Evolutionary conservation across 2,888 invertebrate species (phyloP), one percentile per base, ranked within the genome.

Genomic region (Drosophila austrosaltans): DNA sequence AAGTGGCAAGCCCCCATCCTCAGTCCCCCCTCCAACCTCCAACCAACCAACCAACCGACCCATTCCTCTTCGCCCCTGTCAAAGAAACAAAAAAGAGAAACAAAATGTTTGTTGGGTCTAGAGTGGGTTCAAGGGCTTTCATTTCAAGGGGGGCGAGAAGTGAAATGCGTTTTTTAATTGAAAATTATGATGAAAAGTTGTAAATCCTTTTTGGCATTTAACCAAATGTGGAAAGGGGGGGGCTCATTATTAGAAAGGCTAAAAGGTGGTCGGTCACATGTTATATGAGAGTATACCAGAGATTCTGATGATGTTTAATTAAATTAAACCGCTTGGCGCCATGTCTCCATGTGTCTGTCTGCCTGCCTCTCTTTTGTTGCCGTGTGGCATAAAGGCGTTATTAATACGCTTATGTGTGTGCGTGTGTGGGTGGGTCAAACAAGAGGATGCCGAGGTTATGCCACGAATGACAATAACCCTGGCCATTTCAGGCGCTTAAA

Each of bases 181-280:
- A 85, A 87, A 89, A 89, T 85, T 81, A 85, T 89, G 79, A 87
- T 81, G 84, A 78, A 89, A 89, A 85, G 87, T 85, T 89, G 82
- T 84, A 84, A 85, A 77, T 89, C 85, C 87, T 78, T 59, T 58
- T 58, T 22, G 48, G 66, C 69, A 85, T 84, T 84, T 48, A 48
- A 48, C 48, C 48, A 64, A 79, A 68, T 36, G 30, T 3, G 20
- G 20, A 39, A 30, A 39, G 40, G 40, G 4, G 36, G n/a, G 68
- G 71, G 67, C 63, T 70, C 67, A 80, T 72, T 84, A 87, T 84
- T 84, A 85, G 72, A 81, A 78, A 72, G 81, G 76, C 78, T 67
- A 82, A 87, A 76, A 80, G 88, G 86, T 86, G 78, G 81, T 72
- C 87, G 78, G 81, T 72, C 87, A 76, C 77, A 81, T 81, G 75